phyloP scores from a whole-genome alignment of 2,113 vertebrate genomes.

The Brachirus orientalis region DNA sequence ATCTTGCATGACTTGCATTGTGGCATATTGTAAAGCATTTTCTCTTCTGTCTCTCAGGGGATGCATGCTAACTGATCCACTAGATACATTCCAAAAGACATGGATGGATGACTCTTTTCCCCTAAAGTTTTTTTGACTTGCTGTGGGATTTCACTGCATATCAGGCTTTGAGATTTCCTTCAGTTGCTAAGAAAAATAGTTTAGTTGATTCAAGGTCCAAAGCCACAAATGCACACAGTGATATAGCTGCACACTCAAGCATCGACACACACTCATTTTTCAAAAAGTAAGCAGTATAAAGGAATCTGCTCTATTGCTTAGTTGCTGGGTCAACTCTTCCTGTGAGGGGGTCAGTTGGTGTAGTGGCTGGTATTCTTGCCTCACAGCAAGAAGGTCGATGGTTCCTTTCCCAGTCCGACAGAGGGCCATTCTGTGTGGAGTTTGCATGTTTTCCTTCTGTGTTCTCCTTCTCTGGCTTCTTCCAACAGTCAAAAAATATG shows the following conservation, averaged over 20 bases:
- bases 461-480: no score
- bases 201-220: constrained; percentile 18
- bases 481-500: no score
- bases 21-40: constrained; percentile 31
- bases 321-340: constrained; percentile 31
- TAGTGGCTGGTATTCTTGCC: no score
- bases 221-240: constrained; percentile 8
- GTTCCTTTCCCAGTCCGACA: no score
- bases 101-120: constrained; percentile 7
- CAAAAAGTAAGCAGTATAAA: constrained; percentile 15
- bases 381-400: no score
- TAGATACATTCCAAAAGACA: no score
- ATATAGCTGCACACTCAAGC: neutral
- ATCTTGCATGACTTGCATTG: constrained; percentile 53
- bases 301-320: constrained; percentile 18
- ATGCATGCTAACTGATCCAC: neutral
- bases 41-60: constrained; percentile 4
- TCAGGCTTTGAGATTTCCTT: constrained; percentile 1
- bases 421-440: no score
- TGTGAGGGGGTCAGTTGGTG: neutral
- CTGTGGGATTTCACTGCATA: constrained; percentile 25
- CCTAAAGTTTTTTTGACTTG: constrained; percentile 38
- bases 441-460: no score
- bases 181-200: neutral
- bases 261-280: neutral